Base-by-base conservation (phyloP, 2,113 vertebrate species). In the Mohoua ochrocephala region DNA sequence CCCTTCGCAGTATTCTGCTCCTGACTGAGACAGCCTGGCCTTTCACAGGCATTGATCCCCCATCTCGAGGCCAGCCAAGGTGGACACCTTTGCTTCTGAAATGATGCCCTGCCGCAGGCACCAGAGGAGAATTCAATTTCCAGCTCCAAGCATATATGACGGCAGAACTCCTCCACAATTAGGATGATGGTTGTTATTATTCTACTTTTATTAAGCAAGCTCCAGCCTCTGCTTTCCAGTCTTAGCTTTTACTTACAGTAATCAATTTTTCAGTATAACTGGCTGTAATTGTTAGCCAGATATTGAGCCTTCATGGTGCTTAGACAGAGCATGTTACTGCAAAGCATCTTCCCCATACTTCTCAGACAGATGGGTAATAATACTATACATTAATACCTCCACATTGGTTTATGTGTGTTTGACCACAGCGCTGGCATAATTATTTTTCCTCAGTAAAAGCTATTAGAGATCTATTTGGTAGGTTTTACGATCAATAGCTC, bases 401-500 rank as follows among this genome's bases (percentile, higher is more conserved):
- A 98, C 97, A 97, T 96, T 98, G 97, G 97, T 98, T 98, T 98
- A 98, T 98, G 98, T 98, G 98, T 98, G 97, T 98, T 98, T 99
- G 98, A 99, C 98, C 98, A 98, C 97, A 98, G 97, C 31, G 60
- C 97, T 97, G 95, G 98, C 97, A 98, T 98, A 98, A 98, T 98
- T 98, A 98, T 98, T 98, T 98, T 98, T 98, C 97, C 97, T 97
- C 98, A 97, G 98, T 98, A 98, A 98, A 98, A 98, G 98, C 98
- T 98, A 98, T 98, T 99, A 99, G 98, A 98, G 98, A 98, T 98
- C 98, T 98, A 98, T 98, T 98, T 98, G 98, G 98, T 98, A 98
- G 98, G 98, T 98, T 98, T 98, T 98, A 98, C 97, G 98, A 99
- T 99, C 98, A 98, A 99, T 99, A 99, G 98, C 98, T 98, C 98